Evolutionary conservation across 1,140 invertebrate species (phyloP), one percentile per base, ranked within the genome.

Genomic region (Phortica variegata): DNA sequence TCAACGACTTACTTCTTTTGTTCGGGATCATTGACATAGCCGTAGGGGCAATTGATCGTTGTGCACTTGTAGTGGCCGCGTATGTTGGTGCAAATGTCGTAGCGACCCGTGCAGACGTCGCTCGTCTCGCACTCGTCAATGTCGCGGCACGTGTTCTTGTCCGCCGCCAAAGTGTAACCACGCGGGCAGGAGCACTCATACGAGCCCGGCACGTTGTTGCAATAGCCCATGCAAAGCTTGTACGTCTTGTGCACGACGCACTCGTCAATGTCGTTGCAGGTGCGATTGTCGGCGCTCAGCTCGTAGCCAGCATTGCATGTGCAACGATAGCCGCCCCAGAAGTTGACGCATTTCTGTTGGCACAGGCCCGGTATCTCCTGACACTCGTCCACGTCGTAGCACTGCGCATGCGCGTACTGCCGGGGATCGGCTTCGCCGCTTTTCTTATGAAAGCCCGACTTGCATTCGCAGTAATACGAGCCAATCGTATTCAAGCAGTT

Each of bases 1-100:
- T 3, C 9, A 7, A 9, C 40, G 38, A 78, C 80, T 81, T 81
- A 93, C 91, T 91, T 89, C 73, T 83, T 88, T 54, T 84, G 85
- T 16, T 83, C 79, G 0, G 73, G 77, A 61, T 93, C 89, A 44
- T 82, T 82, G 1, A 83, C 75, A 73, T 96, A 97, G 29, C 89
- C 88, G 0, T 77, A 47, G 0, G 95, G 94, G 75, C 96, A 98
- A 20, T 82, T 80, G 38, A 97, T 89, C 7, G 78, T 79, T 44
- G 92, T 90, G 70, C 96, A 98, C 54, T 90, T 86, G 73, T 84
- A 93, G 50, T 88, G 83, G 1, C 96, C 96, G 38, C 89, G 79
- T 0, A 86, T 92, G 74, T 99, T 98, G 43, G 95, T 84, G 71
- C 96, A 99, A 20, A 90, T 85, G 56, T 93, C 85, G 40, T 89